Evolutionary conservation across 2,888 invertebrate species (phyloP).

Genomic region (Drosophila emarginata): DNA sequence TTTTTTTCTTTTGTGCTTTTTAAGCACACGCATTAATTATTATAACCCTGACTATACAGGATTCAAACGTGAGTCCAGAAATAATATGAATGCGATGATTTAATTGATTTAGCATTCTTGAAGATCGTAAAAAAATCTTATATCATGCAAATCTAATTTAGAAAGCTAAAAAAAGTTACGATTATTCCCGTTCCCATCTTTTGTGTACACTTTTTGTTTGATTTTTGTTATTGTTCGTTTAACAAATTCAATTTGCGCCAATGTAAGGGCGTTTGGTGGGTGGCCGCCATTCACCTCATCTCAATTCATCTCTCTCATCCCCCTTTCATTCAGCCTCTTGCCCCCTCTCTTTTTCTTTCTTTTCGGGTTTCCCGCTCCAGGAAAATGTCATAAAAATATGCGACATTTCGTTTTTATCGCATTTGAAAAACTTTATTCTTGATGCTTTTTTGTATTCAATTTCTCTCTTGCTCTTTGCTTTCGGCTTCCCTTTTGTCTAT

Average conservation of each 20-base stretch:
- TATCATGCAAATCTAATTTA: conserved; percentile 47
- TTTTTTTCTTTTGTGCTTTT: too few relatives aligned
- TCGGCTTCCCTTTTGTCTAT: conserved; percentile 29
- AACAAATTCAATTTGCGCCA: conserved; percentile 66
- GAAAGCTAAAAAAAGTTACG: conserved; percentile 44
- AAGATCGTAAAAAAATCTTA: neutral
- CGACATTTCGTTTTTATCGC: conserved; percentile 83
- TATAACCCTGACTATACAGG: neutral
- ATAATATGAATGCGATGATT: neutral
- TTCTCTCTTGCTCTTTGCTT: conserved; percentile 45
- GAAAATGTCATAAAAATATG: conserved; percentile 83
- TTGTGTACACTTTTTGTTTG: conserved; percentile 15
- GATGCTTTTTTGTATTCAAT: conserved; percentile 48
- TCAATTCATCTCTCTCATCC: neutral
- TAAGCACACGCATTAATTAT: neutral
- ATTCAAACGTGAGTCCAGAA: neutral
- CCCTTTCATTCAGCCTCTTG: neutral
- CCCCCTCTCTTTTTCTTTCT: conserved; percentile 20
- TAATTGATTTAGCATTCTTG: neutral
- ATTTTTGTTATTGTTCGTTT: conserved; percentile 32
- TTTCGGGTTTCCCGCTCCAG: conserved; percentile 28
- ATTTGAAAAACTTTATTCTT: conserved; percentile 82
- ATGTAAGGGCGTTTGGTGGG: conserved; percentile 22
- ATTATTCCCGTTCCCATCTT: conserved; percentile 28
- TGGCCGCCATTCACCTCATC: neutral